phyloP scores from a whole-genome alignment of 2,113 vertebrate genomes.

The Marcusenius ussheri region DNA sequence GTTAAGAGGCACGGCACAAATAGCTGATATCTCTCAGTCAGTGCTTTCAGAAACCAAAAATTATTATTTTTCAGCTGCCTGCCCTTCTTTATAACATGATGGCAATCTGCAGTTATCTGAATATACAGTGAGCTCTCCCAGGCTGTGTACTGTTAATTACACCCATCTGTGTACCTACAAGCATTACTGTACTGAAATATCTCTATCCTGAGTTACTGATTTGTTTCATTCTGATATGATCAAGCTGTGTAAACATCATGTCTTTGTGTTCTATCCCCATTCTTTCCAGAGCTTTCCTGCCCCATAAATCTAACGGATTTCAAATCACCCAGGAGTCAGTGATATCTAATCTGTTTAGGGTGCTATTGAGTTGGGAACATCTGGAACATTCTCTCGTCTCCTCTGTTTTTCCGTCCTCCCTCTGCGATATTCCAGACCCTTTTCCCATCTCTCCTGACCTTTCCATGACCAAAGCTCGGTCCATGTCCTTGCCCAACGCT shows the following conservation, averaged over 20 bases:
- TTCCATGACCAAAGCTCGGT: background rate
- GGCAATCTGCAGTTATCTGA: background rate
- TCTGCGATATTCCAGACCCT: background rate
- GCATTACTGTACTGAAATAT: background rate
- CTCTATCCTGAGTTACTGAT: background rate
- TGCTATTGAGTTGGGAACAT: conserved; percentile 28
- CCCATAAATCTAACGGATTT: background rate
- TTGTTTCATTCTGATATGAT: conserved; percentile 37
- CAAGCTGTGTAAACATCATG: background rate
- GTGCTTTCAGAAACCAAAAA: background rate
- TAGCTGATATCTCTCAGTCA: background rate
- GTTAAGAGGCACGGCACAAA: background rate
- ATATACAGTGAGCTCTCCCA: background rate
- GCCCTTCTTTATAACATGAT: background rate
- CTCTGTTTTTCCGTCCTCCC: conserved; percentile 20
- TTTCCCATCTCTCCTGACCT: background rate
- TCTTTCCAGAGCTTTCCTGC: background rate
- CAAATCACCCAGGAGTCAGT: background rate
- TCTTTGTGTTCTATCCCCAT: background rate
- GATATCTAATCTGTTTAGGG: conserved; percentile 23
- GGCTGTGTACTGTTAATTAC: background rate
- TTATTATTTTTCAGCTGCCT: background rate
- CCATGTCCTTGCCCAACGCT: conserved; percentile 39
- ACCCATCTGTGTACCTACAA: background rate
- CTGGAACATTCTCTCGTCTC: background rate